Evolutionary conservation across 1,140 invertebrate species (phyloP).

Genomic region (Dendrolimus kikuchii): DNA sequence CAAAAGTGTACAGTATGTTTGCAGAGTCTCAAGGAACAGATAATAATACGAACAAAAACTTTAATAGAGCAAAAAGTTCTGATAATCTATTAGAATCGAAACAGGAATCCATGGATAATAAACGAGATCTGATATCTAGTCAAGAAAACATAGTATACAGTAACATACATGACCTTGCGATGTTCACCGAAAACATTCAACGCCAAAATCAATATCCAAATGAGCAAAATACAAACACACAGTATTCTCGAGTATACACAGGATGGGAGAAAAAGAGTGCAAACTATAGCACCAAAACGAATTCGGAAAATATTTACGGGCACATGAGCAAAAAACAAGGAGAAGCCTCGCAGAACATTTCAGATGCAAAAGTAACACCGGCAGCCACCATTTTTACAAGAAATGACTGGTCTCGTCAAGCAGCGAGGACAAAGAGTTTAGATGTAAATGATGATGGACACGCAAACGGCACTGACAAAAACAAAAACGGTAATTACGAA

Average conservation of each 20-base stretch:
- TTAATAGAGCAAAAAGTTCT: constrained; percentile 65
- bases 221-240: constrained; percentile 35
- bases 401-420: constrained; percentile 73
- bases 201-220: constrained; percentile 54
- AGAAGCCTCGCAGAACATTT: constrained; percentile 48
- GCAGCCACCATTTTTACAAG: constrained; percentile 71
- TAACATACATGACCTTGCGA: constrained; percentile 60
- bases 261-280: constrained; percentile 64
- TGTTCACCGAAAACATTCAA: constrained; percentile 63
- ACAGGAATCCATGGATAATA: constrained; percentile 47
- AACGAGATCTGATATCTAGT: constrained; percentile 60
- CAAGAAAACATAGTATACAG: constrained; percentile 67
- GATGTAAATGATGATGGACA: constrained; percentile 58
- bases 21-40: constrained; percentile 53
- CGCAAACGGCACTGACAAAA: constrained; percentile 35
- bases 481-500: constrained; percentile 52
- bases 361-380: constrained; percentile 51
- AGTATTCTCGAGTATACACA: constrained; percentile 62
- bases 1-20: constrained; percentile 67
- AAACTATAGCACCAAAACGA: constrained; percentile 40
- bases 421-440: constrained; percentile 70
- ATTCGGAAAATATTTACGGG: constrained; percentile 46
- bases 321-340: constrained; percentile 43
- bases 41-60: constrained; percentile 55
- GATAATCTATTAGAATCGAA: constrained; percentile 65